phyloP scores from a whole-genome alignment of 2,888 invertebrate genomes.

The Thereva nobilitata region DNA sequence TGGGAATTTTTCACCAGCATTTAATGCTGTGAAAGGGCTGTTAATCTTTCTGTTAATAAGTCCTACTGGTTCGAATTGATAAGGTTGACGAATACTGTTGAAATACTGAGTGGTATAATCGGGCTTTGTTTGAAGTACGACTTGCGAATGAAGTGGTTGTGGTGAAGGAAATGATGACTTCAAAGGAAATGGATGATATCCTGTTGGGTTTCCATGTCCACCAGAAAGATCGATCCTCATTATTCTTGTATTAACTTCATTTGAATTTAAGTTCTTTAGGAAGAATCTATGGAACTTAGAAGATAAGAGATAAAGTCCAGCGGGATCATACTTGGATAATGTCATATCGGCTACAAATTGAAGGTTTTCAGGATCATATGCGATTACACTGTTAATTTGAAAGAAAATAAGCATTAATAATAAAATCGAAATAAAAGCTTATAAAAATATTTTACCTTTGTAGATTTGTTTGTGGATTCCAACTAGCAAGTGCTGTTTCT shows the following conservation, averaged over 20 bases:
- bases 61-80: slow-evolving; percentile 49
- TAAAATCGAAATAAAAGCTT: background rate
- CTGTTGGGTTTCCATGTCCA: background rate
- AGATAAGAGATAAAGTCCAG: slow-evolving; percentile 73
- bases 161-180: background rate
- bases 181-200: background rate
- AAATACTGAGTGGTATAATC: slow-evolving; percentile 44
- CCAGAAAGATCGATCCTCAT: slow-evolving; percentile 60
- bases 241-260: slow-evolving; percentile 76
- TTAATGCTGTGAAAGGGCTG: slow-evolving; percentile 55
- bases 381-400: slow-evolving; percentile 64
- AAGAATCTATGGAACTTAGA: slow-evolving; percentile 83
- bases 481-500: slow-evolving; percentile 79
- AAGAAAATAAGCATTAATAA: background rate
- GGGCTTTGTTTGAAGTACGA: slow-evolving; percentile 4
- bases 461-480: slow-evolving; percentile 73
- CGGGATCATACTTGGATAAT: slow-evolving; percentile 69
- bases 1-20: slow-evolving; percentile 53
- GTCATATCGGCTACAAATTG: slow-evolving; percentile 80
- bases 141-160: background rate
- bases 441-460: slow-evolving; percentile 64
- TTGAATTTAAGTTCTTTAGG: slow-evolving; percentile 67
- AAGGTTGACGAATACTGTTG: slow-evolving; percentile 50
- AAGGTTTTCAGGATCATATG: slow-evolving; percentile 70
- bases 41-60: slow-evolving; percentile 48